Percentiles rank a stretch among this genome's conserved stretches.
Conservation (phyloP, 2,113 vertebrate genomes). For the Casuarius casuarius region DNA sequence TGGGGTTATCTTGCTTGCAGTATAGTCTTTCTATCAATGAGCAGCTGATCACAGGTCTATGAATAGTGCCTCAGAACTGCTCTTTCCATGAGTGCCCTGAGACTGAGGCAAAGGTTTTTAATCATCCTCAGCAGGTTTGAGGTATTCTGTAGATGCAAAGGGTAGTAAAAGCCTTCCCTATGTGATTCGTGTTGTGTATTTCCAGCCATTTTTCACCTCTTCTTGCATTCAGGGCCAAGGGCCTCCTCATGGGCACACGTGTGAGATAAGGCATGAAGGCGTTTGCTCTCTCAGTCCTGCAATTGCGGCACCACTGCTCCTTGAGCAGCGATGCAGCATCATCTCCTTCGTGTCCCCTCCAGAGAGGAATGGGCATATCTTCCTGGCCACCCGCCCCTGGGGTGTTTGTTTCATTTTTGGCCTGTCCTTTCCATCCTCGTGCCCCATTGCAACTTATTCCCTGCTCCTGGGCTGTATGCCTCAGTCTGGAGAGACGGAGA, state of each 20-base stretch:
- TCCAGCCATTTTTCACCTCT: not conserved
- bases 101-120: not conserved
- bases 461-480: not conserved
- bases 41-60: not conserved
- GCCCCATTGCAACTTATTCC: not conserved
- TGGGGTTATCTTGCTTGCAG: not conserved
- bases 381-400: not conserved
- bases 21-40: not conserved
- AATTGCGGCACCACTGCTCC: not conserved
- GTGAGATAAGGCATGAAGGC: not conserved
- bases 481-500: not conserved
- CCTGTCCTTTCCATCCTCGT: fast-evolving
- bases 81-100: not conserved
- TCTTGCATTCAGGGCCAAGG: not conserved
- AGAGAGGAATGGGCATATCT: not conserved
- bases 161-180: not conserved
- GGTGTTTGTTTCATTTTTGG: not conserved
- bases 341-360: not conserved
- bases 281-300: not conserved
- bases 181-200: not conserved
- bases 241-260: not conserved
- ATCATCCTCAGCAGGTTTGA: not conserved
- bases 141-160: not conserved
- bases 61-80: not conserved
- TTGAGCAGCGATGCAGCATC: not conserved